Conservation (phyloP, 2,797 vertebrate species). For the Sparidentex hasta region DNA sequence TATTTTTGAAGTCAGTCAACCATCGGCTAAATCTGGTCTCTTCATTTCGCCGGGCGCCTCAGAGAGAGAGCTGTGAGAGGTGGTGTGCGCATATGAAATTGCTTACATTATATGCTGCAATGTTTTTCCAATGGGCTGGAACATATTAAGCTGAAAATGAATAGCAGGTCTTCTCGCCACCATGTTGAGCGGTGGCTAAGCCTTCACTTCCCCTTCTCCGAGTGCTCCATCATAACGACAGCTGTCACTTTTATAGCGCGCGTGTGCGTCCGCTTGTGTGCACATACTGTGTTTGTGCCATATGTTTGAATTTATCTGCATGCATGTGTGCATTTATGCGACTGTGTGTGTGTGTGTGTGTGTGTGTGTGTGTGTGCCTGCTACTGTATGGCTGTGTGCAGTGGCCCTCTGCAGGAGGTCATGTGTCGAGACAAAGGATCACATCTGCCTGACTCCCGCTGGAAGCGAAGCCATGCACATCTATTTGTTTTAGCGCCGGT, state of each 20-base stretch:
- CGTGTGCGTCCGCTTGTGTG: conserved; percentile 60
- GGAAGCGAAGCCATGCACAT: conserved; percentile 58
- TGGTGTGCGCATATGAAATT: conserved; percentile 78
- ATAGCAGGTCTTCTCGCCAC: conserved; percentile 84
- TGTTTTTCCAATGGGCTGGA: conserved; percentile 87
- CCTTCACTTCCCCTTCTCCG: conserved; percentile 82
- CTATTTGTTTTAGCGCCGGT: conserved; percentile 64
- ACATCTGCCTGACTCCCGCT: conserved; percentile 70
- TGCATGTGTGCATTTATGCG: conserved; percentile 43
- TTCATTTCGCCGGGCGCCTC: conserved; percentile 75
- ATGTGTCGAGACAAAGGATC: conserved; percentile 79
- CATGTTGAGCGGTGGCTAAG: conserved; percentile 83
- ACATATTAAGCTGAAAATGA: conserved; percentile 88
- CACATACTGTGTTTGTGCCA: conserved; percentile 68
- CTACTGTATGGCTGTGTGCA: conserved; percentile 49
- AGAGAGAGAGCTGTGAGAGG: conserved; percentile 74
- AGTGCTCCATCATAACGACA: conserved; percentile 85
- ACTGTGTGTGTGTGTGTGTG: neutral
- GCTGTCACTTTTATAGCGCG: conserved; percentile 81
- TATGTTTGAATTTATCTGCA: conserved; percentile 70
- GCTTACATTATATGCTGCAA: conserved; percentile 85
- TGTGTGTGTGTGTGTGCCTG: conserved; percentile 16
- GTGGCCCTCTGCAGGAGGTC: conserved; percentile 69
- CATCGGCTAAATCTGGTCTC: conserved; percentile 80
- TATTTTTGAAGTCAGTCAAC: conserved; percentile 79